Base-by-base conservation (phyloP, 2,797 vertebrate species). In the Mormyrops boulengeri region DNA sequence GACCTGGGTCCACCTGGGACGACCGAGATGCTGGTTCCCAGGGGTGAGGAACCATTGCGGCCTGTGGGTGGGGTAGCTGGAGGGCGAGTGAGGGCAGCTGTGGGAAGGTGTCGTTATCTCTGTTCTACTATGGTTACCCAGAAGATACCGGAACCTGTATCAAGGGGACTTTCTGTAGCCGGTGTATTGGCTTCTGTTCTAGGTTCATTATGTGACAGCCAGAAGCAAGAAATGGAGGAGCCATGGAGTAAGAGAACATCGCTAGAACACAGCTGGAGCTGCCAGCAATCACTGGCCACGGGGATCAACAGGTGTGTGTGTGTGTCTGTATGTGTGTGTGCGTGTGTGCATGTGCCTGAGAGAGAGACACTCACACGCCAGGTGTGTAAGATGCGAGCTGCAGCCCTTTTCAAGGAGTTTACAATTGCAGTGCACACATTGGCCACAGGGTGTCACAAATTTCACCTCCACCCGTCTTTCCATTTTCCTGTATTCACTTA, bases 301-400 rank as follows among this genome's bases (percentile, higher is more conserved):
- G 97, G 97, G 90, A 88, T 30, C 0, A 96, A 94, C 90, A 97
- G 97, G 98, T 99, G 90, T 94, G 96, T 92, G 85, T 86, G 87
- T 88, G 82, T 86, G 53, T 44, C 85, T 53, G 85, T 38, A 49
- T 84, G 38, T 73, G 49, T 55, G 89, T 88, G 88, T 7, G 19
- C 2, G 8, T 4, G 47, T 4, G 9, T 12, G 55, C 0, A 0
- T 19, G 1, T 22, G n/a, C 7, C 4, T 69, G 34, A n/a, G 12
- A 53, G 26, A 86, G 50, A 57, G 2, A 30, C 2, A 55, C 50
- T 7, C 22, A 34, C 30, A 44, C 5, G 7, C 5, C 77, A 82
- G 22, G 38, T 82, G 38, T 80, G 44, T 69, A 34, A 34, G 62
- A 69, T 69, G 26, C 1, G 6, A 47, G 41, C 38, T 44, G 4